Evolutionary conservation across 2,888 invertebrate genomes (phyloP).

Genomic region (Tillus elongatus): DNA sequence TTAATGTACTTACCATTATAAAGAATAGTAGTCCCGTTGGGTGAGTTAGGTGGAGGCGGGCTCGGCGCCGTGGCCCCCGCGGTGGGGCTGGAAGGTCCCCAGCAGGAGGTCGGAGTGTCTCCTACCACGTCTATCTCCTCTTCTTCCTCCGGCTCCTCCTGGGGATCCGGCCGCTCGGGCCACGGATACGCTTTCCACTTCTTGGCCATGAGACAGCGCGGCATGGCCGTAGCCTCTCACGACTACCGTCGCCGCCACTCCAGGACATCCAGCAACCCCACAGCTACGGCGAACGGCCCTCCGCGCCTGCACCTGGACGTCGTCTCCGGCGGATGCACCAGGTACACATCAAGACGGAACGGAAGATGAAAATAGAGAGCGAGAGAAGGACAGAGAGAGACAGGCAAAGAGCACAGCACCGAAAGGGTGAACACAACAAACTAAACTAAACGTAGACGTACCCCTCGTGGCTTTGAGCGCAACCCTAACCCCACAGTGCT

Average conservation of each 20-base stretch:
- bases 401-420: constrained; percentile 46
- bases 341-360: constrained; percentile 19
- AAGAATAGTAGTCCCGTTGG: constrained; percentile 62
- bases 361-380: constrained; percentile 23
- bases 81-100: constrained; percentile 67
- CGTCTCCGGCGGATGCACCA: too few relatives aligned
- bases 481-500: constrained; percentile 39
- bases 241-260: constrained; percentile 38
- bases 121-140: constrained; percentile 84
- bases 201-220: constrained; percentile 92
- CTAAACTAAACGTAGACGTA: constrained; percentile 45
- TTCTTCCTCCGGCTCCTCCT: constrained; percentile 57
- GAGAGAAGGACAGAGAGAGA: constrained; percentile 32
- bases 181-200: constrained; percentile 86
- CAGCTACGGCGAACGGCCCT: constrained; percentile 28
- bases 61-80: constrained; percentile 68
- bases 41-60: constrained; percentile 60
- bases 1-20: constrained; percentile 74
- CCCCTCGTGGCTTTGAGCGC: constrained; percentile 51
- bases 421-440: constrained; percentile 34
- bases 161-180: constrained; percentile 46
- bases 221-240: constrained; percentile 55
- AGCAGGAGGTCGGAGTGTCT: constrained; percentile 47
- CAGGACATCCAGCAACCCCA: constrained; percentile 42
- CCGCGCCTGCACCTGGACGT: neutral